A percentile compares a stretch with the other conserved stretches of the same genome.
Evolutionary conservation across 2,113 vertebrate genomes (phyloP).

Genomic region (Limnothrissa miodon): DNA sequence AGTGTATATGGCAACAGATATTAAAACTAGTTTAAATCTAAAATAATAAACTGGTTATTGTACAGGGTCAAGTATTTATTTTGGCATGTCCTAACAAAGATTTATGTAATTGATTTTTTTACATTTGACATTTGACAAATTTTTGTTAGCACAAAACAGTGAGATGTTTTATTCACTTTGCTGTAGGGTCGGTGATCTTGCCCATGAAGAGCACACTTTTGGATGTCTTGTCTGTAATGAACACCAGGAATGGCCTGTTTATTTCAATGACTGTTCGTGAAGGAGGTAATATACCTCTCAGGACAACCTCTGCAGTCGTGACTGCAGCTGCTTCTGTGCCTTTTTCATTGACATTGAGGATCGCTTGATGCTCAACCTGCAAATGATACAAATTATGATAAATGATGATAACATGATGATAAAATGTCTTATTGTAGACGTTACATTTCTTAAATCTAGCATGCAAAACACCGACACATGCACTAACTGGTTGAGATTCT

Average conservation of each 20-base stretch:
- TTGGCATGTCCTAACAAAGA: background rate
- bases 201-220: slow-evolving; percentile 79
- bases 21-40: background rate
- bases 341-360: slow-evolving; percentile 77
- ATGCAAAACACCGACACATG: background rate
- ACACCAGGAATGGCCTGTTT: slow-evolving; percentile 73
- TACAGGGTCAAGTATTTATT: slow-evolving; percentile 1
- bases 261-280: slow-evolving; percentile 42
- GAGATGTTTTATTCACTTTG: slow-evolving; percentile 29
- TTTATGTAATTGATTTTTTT: background rate
- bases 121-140: background rate
- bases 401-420: background rate
- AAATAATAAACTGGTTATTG: background rate
- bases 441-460: background rate
- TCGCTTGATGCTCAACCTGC: slow-evolving; percentile 74
- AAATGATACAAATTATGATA: background rate
- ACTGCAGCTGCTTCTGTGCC: slow-evolving; percentile 70
- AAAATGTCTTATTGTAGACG: background rate
- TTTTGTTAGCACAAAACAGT: background rate
- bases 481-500: background rate
- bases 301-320: slow-evolving; percentile 49
- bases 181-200: slow-evolving; percentile 71
- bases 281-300: slow-evolving; percentile 34
- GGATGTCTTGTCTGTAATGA: slow-evolving; percentile 72
- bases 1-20: no score